phyloP scores from a whole-genome alignment of 2,797 vertebrate genomes.

The Sebastes iracundus region DNA sequence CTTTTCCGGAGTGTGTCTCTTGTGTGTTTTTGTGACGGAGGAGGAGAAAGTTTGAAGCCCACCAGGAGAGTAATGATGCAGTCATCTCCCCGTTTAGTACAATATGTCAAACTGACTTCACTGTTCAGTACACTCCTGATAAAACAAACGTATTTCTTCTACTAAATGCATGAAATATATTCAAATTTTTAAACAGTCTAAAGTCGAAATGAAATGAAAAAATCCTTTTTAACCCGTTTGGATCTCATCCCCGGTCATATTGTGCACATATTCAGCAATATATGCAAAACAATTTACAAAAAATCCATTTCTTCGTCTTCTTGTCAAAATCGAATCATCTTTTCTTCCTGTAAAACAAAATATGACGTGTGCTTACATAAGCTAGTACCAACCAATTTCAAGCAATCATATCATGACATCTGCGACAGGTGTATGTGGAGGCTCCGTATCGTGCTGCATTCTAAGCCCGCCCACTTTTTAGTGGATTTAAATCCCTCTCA shows the following conservation, averaged over 20 bases:
- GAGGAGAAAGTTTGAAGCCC: constrained; percentile 4
- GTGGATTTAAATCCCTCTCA: too few relatives aligned
- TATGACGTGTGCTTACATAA: too few relatives aligned
- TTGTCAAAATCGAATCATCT: neutral
- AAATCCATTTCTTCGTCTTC: neutral
- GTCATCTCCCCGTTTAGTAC: neutral
- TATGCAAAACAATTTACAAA: neutral
- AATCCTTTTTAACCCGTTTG: neutral
- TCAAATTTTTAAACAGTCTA: neutral
- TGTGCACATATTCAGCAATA: neutral
- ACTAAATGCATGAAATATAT: neutral
- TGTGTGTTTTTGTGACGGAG: neutral
- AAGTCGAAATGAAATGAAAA: neutral
- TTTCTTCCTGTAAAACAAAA: too few relatives aligned
- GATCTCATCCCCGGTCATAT: neutral
- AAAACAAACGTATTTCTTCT: neutral
- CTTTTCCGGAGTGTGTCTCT: constrained; percentile 35
- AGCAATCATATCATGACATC: too few relatives aligned
- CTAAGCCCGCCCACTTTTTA: too few relatives aligned
- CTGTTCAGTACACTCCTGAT: neutral
- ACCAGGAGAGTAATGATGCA: neutral
- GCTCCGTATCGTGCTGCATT: too few relatives aligned
- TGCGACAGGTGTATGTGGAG: too few relatives aligned
- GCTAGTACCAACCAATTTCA: too few relatives aligned
- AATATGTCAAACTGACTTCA: neutral